These are phyloP conservation scores for Latrodectus hesperus DNA, from an alignment of 2,888 invertebrate species.

Conservation along the genomic window DNA sequence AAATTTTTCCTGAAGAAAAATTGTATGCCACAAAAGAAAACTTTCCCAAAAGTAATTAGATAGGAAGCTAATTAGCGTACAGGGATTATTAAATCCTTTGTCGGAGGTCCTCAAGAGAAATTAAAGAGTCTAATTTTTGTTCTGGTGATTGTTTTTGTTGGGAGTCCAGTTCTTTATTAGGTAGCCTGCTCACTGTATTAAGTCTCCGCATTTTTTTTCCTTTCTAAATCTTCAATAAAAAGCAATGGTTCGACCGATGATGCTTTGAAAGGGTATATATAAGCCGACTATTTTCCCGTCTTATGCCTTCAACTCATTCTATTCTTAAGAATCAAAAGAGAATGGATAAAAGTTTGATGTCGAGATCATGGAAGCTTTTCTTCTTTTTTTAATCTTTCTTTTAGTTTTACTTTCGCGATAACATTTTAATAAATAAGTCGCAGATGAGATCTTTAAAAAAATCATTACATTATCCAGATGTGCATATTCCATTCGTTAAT, in stretches of 20 bases:
- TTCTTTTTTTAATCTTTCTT: too few relatives aligned
- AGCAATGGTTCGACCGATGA: constrained; percentile 15
- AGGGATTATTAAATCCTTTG: constrained; percentile 68
- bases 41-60: constrained; percentile 67
- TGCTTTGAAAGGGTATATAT: constrained; percentile 31
- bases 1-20: constrained; percentile 43
- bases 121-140: constrained; percentile 65
- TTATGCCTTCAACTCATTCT: not conserved
- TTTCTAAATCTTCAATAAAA: constrained; percentile 13
- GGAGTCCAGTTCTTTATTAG: constrained; percentile 26
- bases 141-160: constrained; percentile 59
- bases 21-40: constrained; percentile 53
- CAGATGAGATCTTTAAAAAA: too few relatives aligned
- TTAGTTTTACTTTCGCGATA: too few relatives aligned
- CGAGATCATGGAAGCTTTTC: too few relatives aligned
- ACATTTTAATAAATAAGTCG: too few relatives aligned
- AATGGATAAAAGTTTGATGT: too few relatives aligned
- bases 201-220: not conserved
- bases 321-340: not conserved
- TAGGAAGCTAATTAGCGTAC: constrained; percentile 58
- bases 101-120: constrained; percentile 58
- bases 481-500: too few relatives aligned
- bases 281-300: constrained; percentile 5
- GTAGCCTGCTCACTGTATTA: not conserved
- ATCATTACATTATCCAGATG: too few relatives aligned